Conservation (phyloP, 2,888 invertebrate genomes). For the Drosophila demipolita region DNA sequence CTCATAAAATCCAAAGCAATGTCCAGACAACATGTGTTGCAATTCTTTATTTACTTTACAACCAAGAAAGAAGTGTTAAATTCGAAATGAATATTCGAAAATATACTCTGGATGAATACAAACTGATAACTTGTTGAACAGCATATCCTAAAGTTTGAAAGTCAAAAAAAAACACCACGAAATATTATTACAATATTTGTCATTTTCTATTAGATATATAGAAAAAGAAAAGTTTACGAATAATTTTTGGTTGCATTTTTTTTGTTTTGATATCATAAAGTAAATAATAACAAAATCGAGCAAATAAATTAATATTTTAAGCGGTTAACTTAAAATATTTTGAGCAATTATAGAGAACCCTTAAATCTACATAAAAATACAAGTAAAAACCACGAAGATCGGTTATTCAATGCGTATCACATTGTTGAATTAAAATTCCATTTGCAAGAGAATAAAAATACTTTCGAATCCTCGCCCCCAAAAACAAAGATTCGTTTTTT, state of each 20-base stretch:
- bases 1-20: constrained; percentile 44
- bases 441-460: not conserved
- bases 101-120: not conserved
- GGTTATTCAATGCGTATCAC: not conserved
- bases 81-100: not conserved
- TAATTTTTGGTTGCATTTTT: too few relatives aligned
- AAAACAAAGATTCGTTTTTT: constrained; percentile 10
- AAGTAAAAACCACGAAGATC: not conserved
- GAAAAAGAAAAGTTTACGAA: not conserved
- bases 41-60: constrained; percentile 35
- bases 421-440: not conserved
- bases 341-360: not conserved
- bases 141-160: not conserved
- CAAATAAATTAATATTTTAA: not conserved
- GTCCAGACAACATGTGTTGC: constrained; percentile 59
- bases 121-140: not conserved
- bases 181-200: not conserved
- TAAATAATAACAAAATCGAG: not conserved
- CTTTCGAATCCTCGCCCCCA: not conserved
- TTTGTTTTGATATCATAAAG: not conserved
- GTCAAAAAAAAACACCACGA: not conserved
- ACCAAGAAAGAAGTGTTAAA: not conserved
- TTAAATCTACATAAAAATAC: not conserved
- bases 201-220: fast-evolving
- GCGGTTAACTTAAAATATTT: not conserved